Conservation (phyloP, 2,888 invertebrate genomes). For the Harpalus rubripes region DNA sequence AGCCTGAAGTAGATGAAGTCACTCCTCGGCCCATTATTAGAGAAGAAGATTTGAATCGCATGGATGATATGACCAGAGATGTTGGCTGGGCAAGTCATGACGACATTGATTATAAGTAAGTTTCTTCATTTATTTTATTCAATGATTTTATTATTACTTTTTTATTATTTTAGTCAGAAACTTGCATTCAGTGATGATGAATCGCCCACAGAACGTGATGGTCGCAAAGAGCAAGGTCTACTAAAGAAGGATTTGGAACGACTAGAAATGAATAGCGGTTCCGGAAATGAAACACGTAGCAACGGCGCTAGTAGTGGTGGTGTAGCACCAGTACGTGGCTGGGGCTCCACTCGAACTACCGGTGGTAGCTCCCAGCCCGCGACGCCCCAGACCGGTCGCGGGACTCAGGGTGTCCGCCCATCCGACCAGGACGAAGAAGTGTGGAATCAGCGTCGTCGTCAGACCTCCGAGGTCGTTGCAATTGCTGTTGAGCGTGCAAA, state of each 20-base stretch:
- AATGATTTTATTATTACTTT: not conserved
- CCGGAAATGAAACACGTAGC: constrained; percentile 56
- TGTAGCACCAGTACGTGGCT: constrained; percentile 49
- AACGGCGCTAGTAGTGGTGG: constrained; percentile 67
- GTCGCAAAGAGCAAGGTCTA: constrained; percentile 70
- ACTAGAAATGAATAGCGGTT: constrained; percentile 71
- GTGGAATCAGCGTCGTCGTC: constrained; percentile 84
- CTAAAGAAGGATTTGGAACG: constrained; percentile 73
- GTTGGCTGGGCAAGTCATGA: constrained; percentile 96
- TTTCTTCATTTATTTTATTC: not conserved
- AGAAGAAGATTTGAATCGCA: constrained; percentile 94
- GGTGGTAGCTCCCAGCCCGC: constrained; percentile 69
- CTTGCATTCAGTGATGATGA: constrained; percentile 97
- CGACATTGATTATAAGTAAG: constrained; percentile 94
- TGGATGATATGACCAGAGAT: constrained; percentile 94
- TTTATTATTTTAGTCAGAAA: constrained; percentile 84
- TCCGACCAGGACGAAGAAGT: constrained; percentile 79
- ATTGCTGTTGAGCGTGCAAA: constrained; percentile 90
- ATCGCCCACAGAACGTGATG: constrained; percentile 75
- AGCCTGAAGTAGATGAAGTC: constrained; percentile 77
- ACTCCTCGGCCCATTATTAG: constrained; percentile 92
- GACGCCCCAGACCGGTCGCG: constrained; percentile 67
- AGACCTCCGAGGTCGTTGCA: constrained; percentile 86
- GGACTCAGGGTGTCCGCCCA: constrained; percentile 74
- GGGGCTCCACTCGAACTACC: constrained; percentile 71